phyloP scores from a whole-genome alignment of 2,888 invertebrate species.

The Tiliacea aurago region DNA sequence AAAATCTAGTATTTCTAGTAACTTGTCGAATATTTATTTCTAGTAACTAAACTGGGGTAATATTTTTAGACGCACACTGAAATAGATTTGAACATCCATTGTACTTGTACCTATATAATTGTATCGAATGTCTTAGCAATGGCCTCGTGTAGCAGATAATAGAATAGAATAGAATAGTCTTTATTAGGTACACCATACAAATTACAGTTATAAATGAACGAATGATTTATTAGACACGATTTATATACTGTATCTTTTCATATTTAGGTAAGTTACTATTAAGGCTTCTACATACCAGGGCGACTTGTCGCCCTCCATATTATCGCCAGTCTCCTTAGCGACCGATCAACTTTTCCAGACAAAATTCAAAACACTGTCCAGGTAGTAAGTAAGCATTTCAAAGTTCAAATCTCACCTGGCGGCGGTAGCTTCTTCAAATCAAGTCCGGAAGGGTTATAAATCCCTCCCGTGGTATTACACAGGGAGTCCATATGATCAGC shows the following conservation, averaged over 20 bases:
- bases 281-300: too few relatives aligned
- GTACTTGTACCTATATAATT: neutral
- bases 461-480: conserved; percentile 93
- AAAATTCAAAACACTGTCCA: neutral
- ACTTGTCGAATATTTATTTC: conserved; percentile 20
- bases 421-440: conserved; percentile 75
- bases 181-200: too few relatives aligned
- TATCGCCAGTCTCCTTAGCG: neutral
- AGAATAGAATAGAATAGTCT: too few relatives aligned
- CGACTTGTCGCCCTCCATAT: too few relatives aligned
- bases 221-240: neutral
- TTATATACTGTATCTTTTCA: neutral
- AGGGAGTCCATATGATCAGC: conserved; percentile 78
- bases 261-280: neutral
- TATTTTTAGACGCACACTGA: neutral
- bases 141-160: neutral
- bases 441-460: conserved; percentile 94
- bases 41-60: conserved; percentile 2
- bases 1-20: neutral
- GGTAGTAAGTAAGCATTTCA: neutral
- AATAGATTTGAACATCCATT: conserved; percentile 17
- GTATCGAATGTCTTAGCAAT: neutral
- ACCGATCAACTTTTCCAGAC: neutral
- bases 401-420: conserved; percentile 33
- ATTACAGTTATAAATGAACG: too few relatives aligned